Evolutionary conservation across 1,140 invertebrate species (phyloP).

Genomic region (Leptinotarsa defecta): DNA sequence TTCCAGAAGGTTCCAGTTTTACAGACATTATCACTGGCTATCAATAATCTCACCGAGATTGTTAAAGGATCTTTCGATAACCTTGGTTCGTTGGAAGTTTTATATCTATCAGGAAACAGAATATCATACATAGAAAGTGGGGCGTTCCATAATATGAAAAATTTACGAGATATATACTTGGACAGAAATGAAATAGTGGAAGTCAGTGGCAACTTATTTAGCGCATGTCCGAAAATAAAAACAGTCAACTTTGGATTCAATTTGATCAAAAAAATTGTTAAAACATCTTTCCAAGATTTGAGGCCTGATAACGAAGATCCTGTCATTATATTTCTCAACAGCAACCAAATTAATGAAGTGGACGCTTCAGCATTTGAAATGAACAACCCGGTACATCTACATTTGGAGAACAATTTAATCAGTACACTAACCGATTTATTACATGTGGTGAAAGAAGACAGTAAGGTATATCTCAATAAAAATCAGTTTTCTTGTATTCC

Average conservation of each 20-base stretch:
- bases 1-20: constrained; percentile 39
- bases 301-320: not conserved
- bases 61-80: constrained; percentile 36
- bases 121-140: constrained; percentile 38
- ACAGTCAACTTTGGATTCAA: constrained; percentile 32
- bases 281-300: constrained; percentile 26
- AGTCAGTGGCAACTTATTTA: constrained; percentile 30
- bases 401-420: constrained; percentile 31
- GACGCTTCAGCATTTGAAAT: constrained; percentile 15
- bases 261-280: constrained; percentile 10
- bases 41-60: constrained; percentile 37
- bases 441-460: constrained; percentile 20
- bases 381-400: constrained; percentile 26
- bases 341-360: constrained; percentile 28
- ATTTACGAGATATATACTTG: constrained; percentile 36
- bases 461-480: constrained; percentile 31
- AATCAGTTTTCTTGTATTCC: constrained; percentile 34
- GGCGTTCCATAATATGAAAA: constrained; percentile 31
- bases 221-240: constrained; percentile 22
- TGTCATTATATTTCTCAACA: constrained; percentile 26
- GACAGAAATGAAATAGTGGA: constrained; percentile 38
- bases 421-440: constrained; percentile 7
- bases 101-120: constrained; percentile 39
- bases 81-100: constrained; percentile 27
- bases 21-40: constrained; percentile 38